These are phyloP conservation scores for Caenorhabditis sulstoni DNA, from an alignment of 2,888 invertebrate genomes.

Conservation along the genomic window DNA sequence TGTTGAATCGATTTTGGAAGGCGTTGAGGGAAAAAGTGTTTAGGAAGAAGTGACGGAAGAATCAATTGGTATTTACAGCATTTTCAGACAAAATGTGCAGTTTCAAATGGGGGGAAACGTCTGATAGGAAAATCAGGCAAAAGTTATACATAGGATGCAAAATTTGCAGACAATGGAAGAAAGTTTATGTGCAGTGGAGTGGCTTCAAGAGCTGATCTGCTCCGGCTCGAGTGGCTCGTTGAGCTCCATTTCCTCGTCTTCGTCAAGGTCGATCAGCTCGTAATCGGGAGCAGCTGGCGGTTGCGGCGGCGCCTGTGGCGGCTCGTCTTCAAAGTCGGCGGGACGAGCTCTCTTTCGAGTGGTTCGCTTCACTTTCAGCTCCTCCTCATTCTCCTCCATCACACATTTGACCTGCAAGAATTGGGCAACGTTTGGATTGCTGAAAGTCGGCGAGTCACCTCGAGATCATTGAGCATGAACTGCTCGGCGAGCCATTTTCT, in stretches of 20 bases:
- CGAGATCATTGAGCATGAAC: conserved; percentile 30
- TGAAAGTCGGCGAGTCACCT: conserved; percentile 17
- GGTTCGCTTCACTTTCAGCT: conserved; percentile 7
- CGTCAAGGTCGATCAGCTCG: not conserved
- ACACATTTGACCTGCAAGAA: conserved; percentile 30
- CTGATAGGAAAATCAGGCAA: no score
- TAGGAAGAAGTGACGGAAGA: no score
- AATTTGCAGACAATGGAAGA: no score
- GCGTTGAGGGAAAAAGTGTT: no score
- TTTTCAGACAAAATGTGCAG: not conserved
- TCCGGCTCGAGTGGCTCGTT: not conserved
- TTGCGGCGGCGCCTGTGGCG: not conserved
- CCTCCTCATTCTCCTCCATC: conserved; percentile 33
- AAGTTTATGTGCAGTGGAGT: no score
- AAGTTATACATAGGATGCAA: no score
- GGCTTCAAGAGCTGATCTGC: not conserved
- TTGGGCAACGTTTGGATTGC: not conserved
- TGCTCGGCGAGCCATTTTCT: conserved; percentile 39
- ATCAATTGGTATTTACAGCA: no score
- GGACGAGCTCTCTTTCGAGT: conserved; percentile 36
- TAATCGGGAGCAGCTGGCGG: conserved; percentile 1
- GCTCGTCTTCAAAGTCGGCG: conserved; percentile 35
- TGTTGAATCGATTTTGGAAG: no score
- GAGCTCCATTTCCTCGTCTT: not conserved
- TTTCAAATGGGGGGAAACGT: no score